Base-by-base conservation (phyloP, 2,888 invertebrate genomes). In the Idaea dimidiata region DNA sequence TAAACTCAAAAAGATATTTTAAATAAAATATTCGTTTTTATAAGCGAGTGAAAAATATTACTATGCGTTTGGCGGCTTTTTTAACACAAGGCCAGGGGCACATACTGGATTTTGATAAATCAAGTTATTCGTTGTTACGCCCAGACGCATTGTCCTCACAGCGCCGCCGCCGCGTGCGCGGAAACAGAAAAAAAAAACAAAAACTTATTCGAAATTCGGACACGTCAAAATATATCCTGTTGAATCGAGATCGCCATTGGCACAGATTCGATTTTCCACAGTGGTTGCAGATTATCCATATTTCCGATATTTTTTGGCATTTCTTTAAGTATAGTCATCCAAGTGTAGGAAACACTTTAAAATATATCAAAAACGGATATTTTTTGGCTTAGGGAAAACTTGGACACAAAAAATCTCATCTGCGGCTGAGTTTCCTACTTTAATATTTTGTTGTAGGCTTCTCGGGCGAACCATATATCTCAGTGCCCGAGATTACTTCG, bases 71-170 rank as follows among this genome's bases (percentile, higher is more conserved):
- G 59, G 62, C 61, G 62, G 62, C 43, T 62, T 65, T 64, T 59
- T 67, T 65, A 67, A 43, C 43, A 16, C 80, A 82, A 80, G 73
- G 79, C 80, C 80, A 74, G 76, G 78, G 79, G 83, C 80, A 73
- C 67, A 81, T 82, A 83, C 7, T 78, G 81, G 76, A 72, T 83
- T 84, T 83, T 83, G 86, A 86, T 88, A 87, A 87, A 89, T 86
- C 87, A 88, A 84, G 82, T 84, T 87, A 88, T 89, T 87, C 89
- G 89, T 85, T 88, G 89, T 85, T 88, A 85, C 87, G 87, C 86
- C 81, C 79, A 79, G 80, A 77, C 76, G 81, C 87, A 88, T 89
- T 89, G 88, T 88, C 86, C 88, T 83, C 82, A 83, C 43, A 24
- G 24, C 43, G 43, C 7, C 8, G 2, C 8, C 43, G 24, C 78